Evolutionary conservation across 2,888 invertebrate genomes (phyloP).

Genomic region (Catocala nupta): DNA sequence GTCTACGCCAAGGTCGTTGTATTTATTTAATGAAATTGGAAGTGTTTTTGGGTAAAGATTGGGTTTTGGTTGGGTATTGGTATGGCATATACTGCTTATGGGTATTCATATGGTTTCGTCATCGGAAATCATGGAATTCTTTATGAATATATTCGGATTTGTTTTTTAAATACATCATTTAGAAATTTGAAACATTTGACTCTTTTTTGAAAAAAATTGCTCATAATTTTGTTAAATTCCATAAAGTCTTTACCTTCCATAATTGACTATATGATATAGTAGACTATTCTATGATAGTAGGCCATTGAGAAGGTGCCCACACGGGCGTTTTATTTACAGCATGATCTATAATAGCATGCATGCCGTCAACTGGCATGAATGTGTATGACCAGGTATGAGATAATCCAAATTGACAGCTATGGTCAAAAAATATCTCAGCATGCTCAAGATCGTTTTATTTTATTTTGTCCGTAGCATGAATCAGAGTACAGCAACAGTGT

Average conservation of each 20-base stretch:
- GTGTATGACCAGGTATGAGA: background rate
- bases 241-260: background rate
- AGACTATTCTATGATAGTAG: background rate
- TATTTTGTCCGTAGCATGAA: background rate
- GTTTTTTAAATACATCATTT: background rate
- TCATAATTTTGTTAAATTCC: background rate
- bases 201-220: background rate
- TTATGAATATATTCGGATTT: background rate
- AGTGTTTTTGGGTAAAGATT: too few relatives aligned
- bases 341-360: background rate
- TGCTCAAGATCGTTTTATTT: slow-evolving; percentile 22
- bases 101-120: background rate
- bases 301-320: background rate
- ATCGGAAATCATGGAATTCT: background rate
- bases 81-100: background rate
- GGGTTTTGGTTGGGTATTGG: too few relatives aligned
- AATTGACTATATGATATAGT: background rate
- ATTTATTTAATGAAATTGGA: too few relatives aligned
- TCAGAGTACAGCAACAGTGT: background rate
- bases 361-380: background rate
- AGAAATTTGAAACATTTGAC: background rate
- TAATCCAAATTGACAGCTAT: background rate
- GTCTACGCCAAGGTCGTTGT: too few relatives aligned
- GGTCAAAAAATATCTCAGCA: background rate
- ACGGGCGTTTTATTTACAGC: background rate